Conservation (phyloP, 2,113 vertebrate species). For the Uropsilus gracilis region DNA sequence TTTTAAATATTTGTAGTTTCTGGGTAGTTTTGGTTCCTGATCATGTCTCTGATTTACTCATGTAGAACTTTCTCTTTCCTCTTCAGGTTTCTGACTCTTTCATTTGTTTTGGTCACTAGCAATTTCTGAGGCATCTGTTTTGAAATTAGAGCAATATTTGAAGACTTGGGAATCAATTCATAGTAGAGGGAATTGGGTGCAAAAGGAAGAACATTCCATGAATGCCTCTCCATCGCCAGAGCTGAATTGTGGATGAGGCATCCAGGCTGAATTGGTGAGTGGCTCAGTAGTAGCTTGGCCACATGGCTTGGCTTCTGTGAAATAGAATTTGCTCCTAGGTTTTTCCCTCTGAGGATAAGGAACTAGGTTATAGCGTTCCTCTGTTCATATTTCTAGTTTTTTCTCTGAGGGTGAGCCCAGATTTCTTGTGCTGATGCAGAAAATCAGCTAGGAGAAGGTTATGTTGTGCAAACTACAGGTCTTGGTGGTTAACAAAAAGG, state of each 20-base stretch:
- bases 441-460: neutral
- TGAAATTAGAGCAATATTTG: neutral
- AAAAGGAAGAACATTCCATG: slow-evolving; percentile 67
- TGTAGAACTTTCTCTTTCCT: neutral
- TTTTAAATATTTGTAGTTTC: neutral
- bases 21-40: neutral
- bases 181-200: neutral
- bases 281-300: slow-evolving; percentile 57
- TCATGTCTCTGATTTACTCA: neutral
- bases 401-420: neutral
- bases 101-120: neutral
- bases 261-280: slow-evolving; percentile 59
- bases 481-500: neutral
- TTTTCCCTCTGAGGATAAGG: neutral
- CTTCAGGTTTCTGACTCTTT: neutral
- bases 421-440: neutral
- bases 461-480: neutral
- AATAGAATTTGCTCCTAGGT: slow-evolving; percentile 29
- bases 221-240: slow-evolving; percentile 44
- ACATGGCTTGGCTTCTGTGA: slow-evolving; percentile 50
- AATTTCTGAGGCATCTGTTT: neutral
- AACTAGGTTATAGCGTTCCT: neutral
- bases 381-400: neutral
- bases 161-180: neutral
- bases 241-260: slow-evolving; percentile 45